Evolutionary conservation across 2,797 vertebrate species (phyloP).

Genomic region (Todus mexicanus): DNA sequence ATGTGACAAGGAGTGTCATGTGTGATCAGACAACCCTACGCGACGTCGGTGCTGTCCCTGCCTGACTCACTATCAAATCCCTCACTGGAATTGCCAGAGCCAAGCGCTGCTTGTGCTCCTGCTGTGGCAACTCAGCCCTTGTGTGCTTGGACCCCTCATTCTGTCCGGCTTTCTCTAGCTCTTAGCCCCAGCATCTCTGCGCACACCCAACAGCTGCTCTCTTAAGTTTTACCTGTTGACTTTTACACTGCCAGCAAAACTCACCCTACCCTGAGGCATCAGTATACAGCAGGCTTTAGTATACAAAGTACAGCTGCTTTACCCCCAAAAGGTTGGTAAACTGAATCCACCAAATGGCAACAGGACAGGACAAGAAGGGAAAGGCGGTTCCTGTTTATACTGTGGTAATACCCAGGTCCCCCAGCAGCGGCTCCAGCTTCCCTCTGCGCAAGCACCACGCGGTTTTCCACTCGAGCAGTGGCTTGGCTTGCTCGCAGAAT

Average conservation of each 20-base stretch:
- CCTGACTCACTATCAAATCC: neutral
- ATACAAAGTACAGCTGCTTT: neutral
- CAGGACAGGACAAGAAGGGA: neutral
- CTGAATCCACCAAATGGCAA: neutral
- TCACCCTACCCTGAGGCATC: neutral
- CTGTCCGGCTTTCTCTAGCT: neutral
- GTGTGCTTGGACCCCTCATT: neutral
- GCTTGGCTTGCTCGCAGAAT: neutral
- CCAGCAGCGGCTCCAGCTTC: neutral
- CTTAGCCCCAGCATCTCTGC: neutral
- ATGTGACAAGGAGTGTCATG: neutral
- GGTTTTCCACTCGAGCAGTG: accelerated
- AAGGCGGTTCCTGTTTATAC: accelerated
- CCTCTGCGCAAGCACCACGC: accelerated
- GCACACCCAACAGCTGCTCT: neutral
- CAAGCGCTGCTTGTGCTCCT: neutral
- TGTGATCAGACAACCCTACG: neutral
- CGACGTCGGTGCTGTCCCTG: neutral
- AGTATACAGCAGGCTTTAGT: neutral
- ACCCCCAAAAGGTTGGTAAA: neutral
- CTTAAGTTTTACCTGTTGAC: neutral
- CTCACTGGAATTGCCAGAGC: neutral
- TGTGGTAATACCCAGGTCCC: neutral
- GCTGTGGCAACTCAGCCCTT: neutral
- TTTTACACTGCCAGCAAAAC: neutral